These are phyloP conservation scores for Apantesis nais DNA, from an alignment of 2,888 invertebrate genomes.

Conservation along the genomic window DNA sequence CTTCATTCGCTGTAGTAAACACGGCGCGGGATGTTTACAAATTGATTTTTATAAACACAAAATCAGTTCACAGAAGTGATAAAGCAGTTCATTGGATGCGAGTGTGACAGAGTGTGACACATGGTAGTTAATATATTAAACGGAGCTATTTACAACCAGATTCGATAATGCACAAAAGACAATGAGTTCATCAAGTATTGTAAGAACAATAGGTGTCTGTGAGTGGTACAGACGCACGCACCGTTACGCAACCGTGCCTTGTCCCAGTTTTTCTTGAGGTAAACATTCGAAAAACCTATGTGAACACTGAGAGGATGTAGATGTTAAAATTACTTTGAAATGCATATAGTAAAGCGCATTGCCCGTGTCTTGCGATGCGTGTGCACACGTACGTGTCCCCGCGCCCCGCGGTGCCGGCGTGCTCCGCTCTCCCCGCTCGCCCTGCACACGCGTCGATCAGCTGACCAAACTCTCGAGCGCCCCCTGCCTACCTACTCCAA, in stretches of 20 bases:
- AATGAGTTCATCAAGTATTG: constrained; percentile 64
- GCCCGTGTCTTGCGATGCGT: constrained; percentile 60
- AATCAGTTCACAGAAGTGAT: constrained; percentile 22
- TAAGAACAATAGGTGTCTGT: constrained; percentile 60
- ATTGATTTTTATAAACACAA: constrained; percentile 28
- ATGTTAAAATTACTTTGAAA: constrained; percentile 59
- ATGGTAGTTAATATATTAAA: constrained; percentile 27
- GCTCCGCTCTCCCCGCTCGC: constrained; percentile 28
- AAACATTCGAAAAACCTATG: constrained; percentile 58
- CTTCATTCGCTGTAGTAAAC: constrained; percentile 13
- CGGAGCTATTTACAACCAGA: constrained; percentile 48
- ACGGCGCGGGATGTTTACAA: constrained; percentile 20
- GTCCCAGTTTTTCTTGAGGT: constrained; percentile 67
- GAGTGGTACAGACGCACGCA: constrained; percentile 56
- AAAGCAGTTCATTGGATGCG: constrained; percentile 17
- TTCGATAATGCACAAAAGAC: constrained; percentile 60
- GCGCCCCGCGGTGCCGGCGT: constrained; percentile 25
- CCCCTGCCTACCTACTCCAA: constrained; percentile 56
- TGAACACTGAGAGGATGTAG: constrained; percentile 50
- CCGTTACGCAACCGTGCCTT: constrained; percentile 73
- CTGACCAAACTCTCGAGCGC: constrained; percentile 70
- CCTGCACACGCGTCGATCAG: constrained; percentile 72
- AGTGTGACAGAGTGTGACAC: constrained; percentile 20
- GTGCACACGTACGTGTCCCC: constrained; percentile 54
- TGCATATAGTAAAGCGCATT: constrained; percentile 61